These are phyloP conservation scores for Dioctria linearis DNA, from an alignment of 2,888 invertebrate species.

Conservation along the genomic window DNA sequence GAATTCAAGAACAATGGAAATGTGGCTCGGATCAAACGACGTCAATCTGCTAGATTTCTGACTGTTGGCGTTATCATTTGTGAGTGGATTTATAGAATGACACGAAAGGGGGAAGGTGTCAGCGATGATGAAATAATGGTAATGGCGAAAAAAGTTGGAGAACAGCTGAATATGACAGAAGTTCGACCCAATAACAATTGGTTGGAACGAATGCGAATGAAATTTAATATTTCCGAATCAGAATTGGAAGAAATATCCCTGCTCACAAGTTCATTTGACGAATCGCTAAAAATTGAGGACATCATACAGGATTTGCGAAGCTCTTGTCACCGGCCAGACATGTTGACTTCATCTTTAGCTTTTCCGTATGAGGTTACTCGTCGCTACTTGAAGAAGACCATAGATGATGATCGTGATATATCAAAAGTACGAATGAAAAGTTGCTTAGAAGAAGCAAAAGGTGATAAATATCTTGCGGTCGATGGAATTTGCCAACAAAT, in stretches of 20 bases:
- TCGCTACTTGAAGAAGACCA: neutral
- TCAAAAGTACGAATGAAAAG: conserved; percentile 32
- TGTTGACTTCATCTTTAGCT: neutral
- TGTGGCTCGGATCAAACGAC: conserved; percentile 12
- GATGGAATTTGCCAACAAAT: neutral
- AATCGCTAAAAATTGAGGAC: conserved; percentile 53
- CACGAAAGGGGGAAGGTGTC: conserved; percentile 20
- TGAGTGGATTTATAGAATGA: conserved; percentile 45
- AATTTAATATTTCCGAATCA: conserved; percentile 47
- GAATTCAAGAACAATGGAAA: conserved; percentile 36
- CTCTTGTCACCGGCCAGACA: neutral
- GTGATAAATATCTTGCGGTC: conserved; percentile 1
- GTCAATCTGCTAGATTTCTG: conserved; percentile 14
- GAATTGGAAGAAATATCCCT: neutral
- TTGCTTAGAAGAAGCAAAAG: conserved; percentile 20
- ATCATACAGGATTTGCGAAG: conserved; percentile 53
- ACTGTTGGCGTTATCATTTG: conserved; percentile 17
- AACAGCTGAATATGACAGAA: conserved; percentile 19
- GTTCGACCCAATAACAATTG: conserved; percentile 39
- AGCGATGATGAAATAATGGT: neutral
- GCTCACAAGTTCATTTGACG: neutral
- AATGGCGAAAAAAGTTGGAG: neutral
- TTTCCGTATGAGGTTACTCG: conserved; percentile 25
- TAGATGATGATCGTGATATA: neutral
- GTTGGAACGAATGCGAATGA: conserved; percentile 48